phyloP scores from a whole-genome alignment of 2,888 invertebrate genomes.

The Trissoscelio sp. region DNA sequence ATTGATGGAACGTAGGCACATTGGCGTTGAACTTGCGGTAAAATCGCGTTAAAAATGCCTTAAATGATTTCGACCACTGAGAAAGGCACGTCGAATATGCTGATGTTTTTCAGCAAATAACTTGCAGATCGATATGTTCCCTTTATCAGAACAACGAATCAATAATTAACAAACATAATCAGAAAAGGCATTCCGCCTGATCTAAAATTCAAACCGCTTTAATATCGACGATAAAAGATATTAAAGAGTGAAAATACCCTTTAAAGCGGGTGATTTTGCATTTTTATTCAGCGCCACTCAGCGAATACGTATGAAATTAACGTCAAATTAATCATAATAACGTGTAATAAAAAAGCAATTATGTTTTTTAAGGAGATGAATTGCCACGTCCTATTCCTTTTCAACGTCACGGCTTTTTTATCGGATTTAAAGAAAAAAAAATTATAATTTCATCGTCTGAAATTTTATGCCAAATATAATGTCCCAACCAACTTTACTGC shows the following conservation, averaged over 20 bases:
- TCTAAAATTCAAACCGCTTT: constrained; percentile 28
- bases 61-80: constrained; percentile 14
- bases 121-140: constrained; percentile 10
- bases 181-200: not conserved
- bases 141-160: constrained; percentile 10
- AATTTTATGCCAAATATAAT: not conserved
- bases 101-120: not conserved
- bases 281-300: constrained; percentile 27
- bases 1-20: constrained; percentile 33
- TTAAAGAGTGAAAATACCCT: constrained; percentile 25
- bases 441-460: not conserved
- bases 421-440: too few species aligned
- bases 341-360: constrained; percentile 41
- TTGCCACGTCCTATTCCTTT: not conserved
- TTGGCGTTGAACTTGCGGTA: not conserved
- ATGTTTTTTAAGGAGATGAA: constrained; percentile 23
- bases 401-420: not conserved
- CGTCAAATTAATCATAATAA: constrained; percentile 50
- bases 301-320: constrained; percentile 25
- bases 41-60: constrained; percentile 33
- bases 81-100: not conserved
- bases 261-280: constrained; percentile 40
- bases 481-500: not conserved
- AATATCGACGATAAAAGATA: constrained; percentile 22
- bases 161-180: constrained; percentile 14